Evolutionary conservation across 2,113 vertebrate genomes (phyloP), one percentile per base, ranked within the genome.

Genomic region (Lethenteron reissneri): DNA sequence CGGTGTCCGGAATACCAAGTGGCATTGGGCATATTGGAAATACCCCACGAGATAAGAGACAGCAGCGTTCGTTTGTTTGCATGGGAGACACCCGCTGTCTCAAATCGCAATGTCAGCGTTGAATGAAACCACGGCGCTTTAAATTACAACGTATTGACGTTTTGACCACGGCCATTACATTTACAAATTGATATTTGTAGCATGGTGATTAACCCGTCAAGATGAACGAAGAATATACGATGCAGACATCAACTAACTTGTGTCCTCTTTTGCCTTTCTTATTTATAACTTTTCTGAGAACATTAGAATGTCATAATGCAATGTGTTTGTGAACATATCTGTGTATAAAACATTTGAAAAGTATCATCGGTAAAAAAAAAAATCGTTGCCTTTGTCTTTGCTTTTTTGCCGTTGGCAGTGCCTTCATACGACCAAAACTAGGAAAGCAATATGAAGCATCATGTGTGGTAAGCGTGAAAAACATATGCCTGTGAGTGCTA

Each of bases 381-480:
- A 25, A 12, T 25, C 15, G 57, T 70, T 73, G 4, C 57, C 58
- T 71, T 70, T 11, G 70, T 58, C 73, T 70, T 4, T 17, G 71
- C 9, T 69, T 56, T 14, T 71, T 74, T 74, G 78, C 4, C 80
- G 77, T 77, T 81, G 79, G 57, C 82, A 97, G 94, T 76, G 94
- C 94, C 19, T 99, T 99, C 85, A 80, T 99, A 80, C 85, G 92
- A 75, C 94, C 94, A 73, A 99, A 99, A 80, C 83, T 99, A 81
- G 94, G 94, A 2, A 99, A 99, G 76, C 92, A 99, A 70, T 99
- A 96, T 84, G 94, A 99, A 83, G 94, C 94, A 57, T 97, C 94
- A 17, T 99, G 94, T 76, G 94, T 99, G 92, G 94, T 99, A 83
- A 77, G 94, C 89, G 41, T 76, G 71, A 13, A 57, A 58, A 78